These are phyloP conservation scores for Aplochiton taeniatus DNA, from an alignment of 2,797 vertebrate species.

Conservation along the genomic window DNA sequence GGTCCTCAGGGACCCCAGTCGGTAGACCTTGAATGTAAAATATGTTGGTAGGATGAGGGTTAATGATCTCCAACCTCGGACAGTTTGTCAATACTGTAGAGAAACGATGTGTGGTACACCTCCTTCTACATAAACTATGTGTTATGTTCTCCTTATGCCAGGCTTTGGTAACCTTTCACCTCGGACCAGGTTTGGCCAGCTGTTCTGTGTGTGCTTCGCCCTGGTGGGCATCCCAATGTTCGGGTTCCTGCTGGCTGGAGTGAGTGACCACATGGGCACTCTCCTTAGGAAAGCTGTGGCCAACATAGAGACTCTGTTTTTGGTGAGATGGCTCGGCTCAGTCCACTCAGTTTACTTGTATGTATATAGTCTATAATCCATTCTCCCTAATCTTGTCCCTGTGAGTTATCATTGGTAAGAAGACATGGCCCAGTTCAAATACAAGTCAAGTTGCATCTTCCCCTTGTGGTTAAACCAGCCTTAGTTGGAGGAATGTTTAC, in stretches of 20 bases:
- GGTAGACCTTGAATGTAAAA: no score
- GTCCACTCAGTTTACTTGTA: not conserved
- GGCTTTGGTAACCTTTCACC: constrained; percentile 90
- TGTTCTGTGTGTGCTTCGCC: constrained; percentile 91
- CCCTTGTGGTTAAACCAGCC: no score
- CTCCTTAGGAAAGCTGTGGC: constrained; percentile 83
- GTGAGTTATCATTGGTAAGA: no score
- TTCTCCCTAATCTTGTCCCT: not conserved
- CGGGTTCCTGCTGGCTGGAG: constrained; percentile 89
- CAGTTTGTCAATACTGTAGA: no score
- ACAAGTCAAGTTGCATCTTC: no score
- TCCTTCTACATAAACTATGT: not conserved
- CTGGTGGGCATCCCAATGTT: constrained; percentile 93
- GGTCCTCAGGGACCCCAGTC: no score
- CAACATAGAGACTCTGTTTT: constrained; percentile 87
- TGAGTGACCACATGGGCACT: constrained; percentile 89
- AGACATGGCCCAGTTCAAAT: no score
- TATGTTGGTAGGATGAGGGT: no score
- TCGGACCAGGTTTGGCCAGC: constrained; percentile 79
- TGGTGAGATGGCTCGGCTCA: constrained; percentile 78
- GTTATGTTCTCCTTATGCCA: constrained; percentile 41
- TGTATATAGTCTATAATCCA: no score
- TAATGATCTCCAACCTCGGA: no score
- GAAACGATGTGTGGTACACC: no score
- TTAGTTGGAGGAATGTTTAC: no score